These are phyloP conservation scores for Columba guinea DNA, from an alignment of 2,797 vertebrate genomes.

Conservation along the genomic window DNA sequence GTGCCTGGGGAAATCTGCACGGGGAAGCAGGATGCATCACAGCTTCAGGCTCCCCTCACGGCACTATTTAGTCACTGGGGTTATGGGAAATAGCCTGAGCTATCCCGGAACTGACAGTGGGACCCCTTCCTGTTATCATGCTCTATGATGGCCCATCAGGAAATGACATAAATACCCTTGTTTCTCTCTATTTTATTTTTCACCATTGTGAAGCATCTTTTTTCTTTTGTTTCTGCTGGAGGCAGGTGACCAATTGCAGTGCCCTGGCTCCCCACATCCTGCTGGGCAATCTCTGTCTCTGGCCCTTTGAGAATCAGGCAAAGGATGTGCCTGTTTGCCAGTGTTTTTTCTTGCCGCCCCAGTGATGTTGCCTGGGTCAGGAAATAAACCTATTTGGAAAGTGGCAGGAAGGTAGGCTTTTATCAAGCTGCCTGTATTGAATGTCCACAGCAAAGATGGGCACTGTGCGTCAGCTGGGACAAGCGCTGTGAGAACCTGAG, in stretches of 20 bases:
- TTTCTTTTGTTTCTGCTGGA: slow-evolving; percentile 28
- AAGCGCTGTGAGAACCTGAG: neutral
- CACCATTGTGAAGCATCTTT: slow-evolving; percentile 42
- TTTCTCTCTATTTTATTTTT: slow-evolving; percentile 46
- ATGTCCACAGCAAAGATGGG: neutral
- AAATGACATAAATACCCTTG: slow-evolving; percentile 65
- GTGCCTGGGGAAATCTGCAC: slow-evolving; percentile 16
- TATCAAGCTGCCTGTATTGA: neutral
- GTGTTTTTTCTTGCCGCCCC: slow-evolving; percentile 34
- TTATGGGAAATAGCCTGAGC: slow-evolving; percentile 67
- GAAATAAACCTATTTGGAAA: slow-evolving; percentile 34
- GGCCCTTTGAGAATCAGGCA: slow-evolving; percentile 40
- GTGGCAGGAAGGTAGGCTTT: slow-evolving; percentile 35
- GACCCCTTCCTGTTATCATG: slow-evolving; percentile 76
- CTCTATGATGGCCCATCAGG: slow-evolving; percentile 53
- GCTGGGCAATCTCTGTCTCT: slow-evolving; percentile 14
- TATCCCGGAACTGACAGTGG: slow-evolving; percentile 69
- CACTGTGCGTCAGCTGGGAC: rapidly evolving
- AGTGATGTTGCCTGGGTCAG: slow-evolving; percentile 38
- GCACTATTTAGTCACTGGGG: slow-evolving; percentile 56
- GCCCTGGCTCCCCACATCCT: slow-evolving; percentile 60
- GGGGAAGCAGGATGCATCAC: slow-evolving; percentile 57
- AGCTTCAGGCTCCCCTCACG: neutral
- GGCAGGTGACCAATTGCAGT: neutral
- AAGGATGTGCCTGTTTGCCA: slow-evolving; percentile 33